Conservation (phyloP, 2,113 vertebrate species). For the Neogobius melanostomus region DNA sequence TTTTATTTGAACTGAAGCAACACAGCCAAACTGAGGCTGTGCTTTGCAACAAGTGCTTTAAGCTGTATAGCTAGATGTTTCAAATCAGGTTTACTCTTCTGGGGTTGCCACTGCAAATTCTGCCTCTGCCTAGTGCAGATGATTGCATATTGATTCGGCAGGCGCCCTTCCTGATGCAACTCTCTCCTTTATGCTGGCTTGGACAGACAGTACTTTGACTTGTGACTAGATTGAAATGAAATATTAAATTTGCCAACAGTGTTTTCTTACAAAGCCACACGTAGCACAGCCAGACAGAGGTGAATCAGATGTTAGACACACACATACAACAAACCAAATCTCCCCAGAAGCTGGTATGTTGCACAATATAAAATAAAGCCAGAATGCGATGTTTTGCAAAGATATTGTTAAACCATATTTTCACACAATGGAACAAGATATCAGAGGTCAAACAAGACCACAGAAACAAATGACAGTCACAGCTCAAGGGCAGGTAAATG, state of each 20-base stretch:
- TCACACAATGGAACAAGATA: too few species aligned
- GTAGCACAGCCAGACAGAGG: neutral
- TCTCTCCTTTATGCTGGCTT: neutral
- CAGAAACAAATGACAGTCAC: too few species aligned
- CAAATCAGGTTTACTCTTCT: neutral
- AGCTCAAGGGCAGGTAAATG: too few species aligned
- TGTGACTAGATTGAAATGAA: neutral
- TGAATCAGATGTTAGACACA: neutral
- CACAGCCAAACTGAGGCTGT: conserved; percentile 11
- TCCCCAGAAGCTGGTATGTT: neutral
- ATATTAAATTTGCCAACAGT: neutral
- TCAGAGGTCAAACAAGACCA: too few species aligned
- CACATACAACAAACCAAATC: neutral
- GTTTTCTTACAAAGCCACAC: neutral
- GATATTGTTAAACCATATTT: too few species aligned
- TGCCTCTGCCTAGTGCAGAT: neutral
- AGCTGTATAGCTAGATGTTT: neutral
- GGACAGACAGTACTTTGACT: neutral
- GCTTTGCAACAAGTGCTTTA: conserved; percentile 6
- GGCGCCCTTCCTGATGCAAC: conserved; percentile 1
- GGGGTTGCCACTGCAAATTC: neutral
- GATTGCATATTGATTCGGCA: conserved; percentile 4
- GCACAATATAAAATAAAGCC: neutral
- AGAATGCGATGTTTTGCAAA: neutral
- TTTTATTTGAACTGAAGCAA: conserved; percentile 41